These are phyloP conservation scores for Thalassarche chlororhynchos DNA, from an alignment of 2,113 vertebrate genomes.

Conservation along the genomic window DNA sequence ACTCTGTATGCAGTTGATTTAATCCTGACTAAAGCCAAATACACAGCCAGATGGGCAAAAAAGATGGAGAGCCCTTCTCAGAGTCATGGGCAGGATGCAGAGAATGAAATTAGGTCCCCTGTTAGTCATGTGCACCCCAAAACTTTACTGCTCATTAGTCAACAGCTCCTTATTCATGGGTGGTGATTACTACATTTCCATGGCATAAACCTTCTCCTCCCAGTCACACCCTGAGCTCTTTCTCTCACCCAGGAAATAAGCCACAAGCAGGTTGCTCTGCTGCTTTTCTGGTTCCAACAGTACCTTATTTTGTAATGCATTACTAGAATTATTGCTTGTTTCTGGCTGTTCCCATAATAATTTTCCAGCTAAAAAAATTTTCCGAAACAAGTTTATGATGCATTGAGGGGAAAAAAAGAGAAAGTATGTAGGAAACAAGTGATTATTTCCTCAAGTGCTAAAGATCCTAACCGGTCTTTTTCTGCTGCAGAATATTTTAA, in stretches of 20 bases:
- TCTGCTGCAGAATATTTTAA: background rate
- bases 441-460: background rate
- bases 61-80: background rate
- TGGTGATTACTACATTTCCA: background rate
- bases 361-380: background rate
- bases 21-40: background rate
- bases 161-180: background rate
- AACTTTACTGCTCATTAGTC: background rate
- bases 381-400: background rate
- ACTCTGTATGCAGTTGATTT: background rate
- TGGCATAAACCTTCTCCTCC: background rate
- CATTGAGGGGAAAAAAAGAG: background rate
- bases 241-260: background rate
- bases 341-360: background rate
- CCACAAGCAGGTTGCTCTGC: background rate
- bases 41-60: background rate
- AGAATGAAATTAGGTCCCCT: background rate
- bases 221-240: constrained; percentile 19
- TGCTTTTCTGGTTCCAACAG: constrained; percentile 10
- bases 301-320: constrained; percentile 4
- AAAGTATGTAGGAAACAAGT: background rate
- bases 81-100: background rate
- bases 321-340: background rate
- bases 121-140: background rate
- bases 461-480: background rate